Percentiles rank a stretch among this genome's conserved stretches.
phyloP scores from a whole-genome alignment of 2,797 vertebrate species.

The Oreochromis mossambicus region DNA sequence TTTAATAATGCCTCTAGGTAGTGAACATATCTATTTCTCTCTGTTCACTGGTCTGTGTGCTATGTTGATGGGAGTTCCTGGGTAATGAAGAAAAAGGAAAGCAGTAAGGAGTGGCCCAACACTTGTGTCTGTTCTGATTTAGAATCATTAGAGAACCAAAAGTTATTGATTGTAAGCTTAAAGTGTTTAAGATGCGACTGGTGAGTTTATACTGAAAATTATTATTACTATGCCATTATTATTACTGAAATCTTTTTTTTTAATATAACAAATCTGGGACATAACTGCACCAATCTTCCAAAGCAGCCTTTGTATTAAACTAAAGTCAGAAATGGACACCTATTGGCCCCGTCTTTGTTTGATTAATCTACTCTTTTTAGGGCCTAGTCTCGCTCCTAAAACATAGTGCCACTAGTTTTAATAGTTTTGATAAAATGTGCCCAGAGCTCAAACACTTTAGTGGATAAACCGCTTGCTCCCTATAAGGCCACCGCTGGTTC shows the following conservation, averaged over 20 bases:
- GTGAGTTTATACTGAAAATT: neutral
- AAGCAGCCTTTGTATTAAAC: neutral
- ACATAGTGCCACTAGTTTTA: neutral
- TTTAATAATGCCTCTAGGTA: neutral
- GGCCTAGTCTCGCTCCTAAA: neutral
- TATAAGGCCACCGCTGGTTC: neutral
- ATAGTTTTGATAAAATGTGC: neutral
- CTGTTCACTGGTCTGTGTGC: neutral
- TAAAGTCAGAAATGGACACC: neutral
- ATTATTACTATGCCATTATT: neutral
- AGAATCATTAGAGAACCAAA: neutral
- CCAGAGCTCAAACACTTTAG: neutral
- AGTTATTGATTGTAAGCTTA: neutral
- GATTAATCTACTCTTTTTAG: neutral
- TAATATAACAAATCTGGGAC: neutral
- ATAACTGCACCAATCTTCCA: neutral
- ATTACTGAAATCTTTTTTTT: neutral
- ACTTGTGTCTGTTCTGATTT: neutral
- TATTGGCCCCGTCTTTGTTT: neutral
- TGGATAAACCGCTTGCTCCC: neutral
- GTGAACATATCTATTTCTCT: neutral
- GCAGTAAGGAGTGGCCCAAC: neutral
- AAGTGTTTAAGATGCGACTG: neutral
- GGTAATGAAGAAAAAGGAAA: neutral
- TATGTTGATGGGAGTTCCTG: neutral